These are phyloP conservation scores for Ctenopoma multispine DNA, from an alignment of 2,797 vertebrate species.

Conservation along the genomic window DNA sequence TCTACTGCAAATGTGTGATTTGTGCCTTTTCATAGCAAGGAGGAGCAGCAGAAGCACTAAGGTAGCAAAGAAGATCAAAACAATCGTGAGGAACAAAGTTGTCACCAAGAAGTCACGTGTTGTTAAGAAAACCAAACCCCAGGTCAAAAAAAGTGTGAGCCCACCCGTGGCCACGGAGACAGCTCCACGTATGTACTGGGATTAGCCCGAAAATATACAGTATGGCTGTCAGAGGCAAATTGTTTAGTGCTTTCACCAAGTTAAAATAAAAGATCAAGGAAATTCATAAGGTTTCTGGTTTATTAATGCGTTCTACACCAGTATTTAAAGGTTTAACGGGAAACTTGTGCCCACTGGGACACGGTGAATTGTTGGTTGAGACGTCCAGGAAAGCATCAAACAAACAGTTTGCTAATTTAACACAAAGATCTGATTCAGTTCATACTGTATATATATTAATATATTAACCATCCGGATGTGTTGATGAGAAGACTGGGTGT, in stretches of 20 bases:
- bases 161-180: conserved; percentile 29
- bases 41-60: conserved; percentile 60
- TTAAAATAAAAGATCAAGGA: too few species aligned
- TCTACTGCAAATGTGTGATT: background rate
- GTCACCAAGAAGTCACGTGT: conserved; percentile 49
- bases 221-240: conserved; percentile 54
- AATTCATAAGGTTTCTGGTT: too few species aligned
- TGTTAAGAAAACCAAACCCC: conserved; percentile 49
- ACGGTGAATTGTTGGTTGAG: too few species aligned
- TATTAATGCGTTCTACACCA: too few species aligned
- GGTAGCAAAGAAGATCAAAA: conserved; percentile 57
- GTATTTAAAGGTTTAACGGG: too few species aligned
- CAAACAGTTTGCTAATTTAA: conserved; percentile 26
- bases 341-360: too few species aligned
- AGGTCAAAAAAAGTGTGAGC: conserved; percentile 33
- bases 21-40: conserved; percentile 59
- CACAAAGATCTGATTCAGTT: conserved; percentile 10
- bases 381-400: background rate
- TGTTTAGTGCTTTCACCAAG: too few species aligned
- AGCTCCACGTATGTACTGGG: conserved; percentile 70
- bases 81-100: conserved; percentile 58
- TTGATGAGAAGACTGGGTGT: too few species aligned
- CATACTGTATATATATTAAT: conserved; percentile 44
- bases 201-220: conserved; percentile 47
- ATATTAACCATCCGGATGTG: too few species aligned